Conservation (phyloP, 2,888 invertebrate genomes). For the Lithophane socia region DNA sequence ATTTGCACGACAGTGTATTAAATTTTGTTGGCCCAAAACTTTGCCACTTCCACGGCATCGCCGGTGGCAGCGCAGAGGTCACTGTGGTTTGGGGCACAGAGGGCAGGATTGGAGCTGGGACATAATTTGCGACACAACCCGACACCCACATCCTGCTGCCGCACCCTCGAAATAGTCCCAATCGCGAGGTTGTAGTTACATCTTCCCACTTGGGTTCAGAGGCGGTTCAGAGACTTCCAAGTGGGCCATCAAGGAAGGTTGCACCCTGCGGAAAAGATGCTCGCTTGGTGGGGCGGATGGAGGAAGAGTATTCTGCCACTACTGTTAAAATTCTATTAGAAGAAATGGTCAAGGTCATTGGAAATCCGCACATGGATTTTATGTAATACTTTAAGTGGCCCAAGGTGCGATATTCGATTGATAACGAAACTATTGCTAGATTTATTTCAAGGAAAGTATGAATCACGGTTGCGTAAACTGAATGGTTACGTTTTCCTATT, state of each 20-base stretch:
- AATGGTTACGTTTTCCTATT: slow-evolving; percentile 50
- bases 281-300: not conserved
- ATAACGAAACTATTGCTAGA: slow-evolving; percentile 62
- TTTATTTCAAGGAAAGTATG: slow-evolving; percentile 67
- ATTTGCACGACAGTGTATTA: not conserved
- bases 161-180: too few relatives aligned
- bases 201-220: not conserved
- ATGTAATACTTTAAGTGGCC: slow-evolving; percentile 65
- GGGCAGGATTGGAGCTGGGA: not conserved
- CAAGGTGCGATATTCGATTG: slow-evolving; percentile 63
- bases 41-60: not conserved
- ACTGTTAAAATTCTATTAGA: slow-evolving; percentile 33
- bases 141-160: not conserved
- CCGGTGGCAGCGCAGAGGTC: not conserved
- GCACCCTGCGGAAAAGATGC: not conserved
- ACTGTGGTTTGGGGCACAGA: not conserved
- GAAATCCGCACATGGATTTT: slow-evolving; percentile 55
- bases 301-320: not conserved
- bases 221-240: not conserved
- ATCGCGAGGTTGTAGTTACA: not conserved
- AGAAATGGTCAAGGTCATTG: slow-evolving; percentile 52
- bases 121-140: not conserved
- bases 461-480: slow-evolving; percentile 63
- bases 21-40: not conserved
- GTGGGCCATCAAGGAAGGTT: not conserved